A percentile compares a stretch with the other conserved stretches of the same genome.
These are phyloP conservation scores for Murina feae DNA, from an alignment of 2,113 vertebrate species.

Conservation along the genomic window DNA sequence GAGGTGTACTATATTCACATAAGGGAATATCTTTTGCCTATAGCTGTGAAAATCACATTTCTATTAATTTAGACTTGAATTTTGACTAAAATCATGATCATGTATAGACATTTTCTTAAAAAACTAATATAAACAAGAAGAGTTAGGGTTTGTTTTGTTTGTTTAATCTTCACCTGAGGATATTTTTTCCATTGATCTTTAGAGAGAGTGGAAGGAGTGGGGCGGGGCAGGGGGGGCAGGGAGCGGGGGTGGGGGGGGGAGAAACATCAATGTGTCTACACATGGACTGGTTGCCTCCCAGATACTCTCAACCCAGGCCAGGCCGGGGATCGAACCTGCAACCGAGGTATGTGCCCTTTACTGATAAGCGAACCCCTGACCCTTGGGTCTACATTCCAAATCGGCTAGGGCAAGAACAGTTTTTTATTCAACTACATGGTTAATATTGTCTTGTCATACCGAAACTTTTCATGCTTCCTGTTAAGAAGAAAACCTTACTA, in stretches of 20 bases:
- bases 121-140: neutral
- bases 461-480: neutral
- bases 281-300: too few relatives aligned
- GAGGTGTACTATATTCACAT: neutral
- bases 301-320: too few relatives aligned
- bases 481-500: neutral
- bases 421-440: neutral
- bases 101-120: neutral
- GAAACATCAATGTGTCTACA: too few relatives aligned
- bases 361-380: too few relatives aligned
- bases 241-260: too few relatives aligned
- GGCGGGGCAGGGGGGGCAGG: too few relatives aligned
- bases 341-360: too few relatives aligned
- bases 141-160: neutral
- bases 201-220: too few relatives aligned
- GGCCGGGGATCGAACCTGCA: too few relatives aligned
- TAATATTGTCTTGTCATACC: neutral
- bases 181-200: neutral
- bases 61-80: neutral
- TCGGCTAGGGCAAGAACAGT: too few relatives aligned
- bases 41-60: neutral
- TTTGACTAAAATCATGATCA: neutral
- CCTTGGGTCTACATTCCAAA: too few relatives aligned
- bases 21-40: neutral
- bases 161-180: neutral